A percentile compares a stretch with the other conserved stretches of the same genome.
These are phyloP conservation scores for Urocolius indicus DNA, from an alignment of 2,113 vertebrate genomes.

Conservation along the genomic window DNA sequence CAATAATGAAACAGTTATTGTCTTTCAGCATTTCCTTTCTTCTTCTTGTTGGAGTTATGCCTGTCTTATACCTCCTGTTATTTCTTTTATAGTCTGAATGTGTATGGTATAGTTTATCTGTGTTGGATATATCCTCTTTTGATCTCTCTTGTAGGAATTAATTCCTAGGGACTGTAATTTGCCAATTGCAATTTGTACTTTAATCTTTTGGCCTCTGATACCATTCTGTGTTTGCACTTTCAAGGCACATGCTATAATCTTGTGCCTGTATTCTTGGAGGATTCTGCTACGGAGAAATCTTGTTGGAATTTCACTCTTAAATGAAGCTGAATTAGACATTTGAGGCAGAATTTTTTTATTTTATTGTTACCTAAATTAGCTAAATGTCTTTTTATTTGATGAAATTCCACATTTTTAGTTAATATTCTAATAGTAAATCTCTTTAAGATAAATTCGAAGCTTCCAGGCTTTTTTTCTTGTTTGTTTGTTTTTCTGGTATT, in stretches of 20 bases:
- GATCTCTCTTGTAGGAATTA: background rate
- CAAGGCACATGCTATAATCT: background rate
- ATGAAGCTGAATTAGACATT: background rate
- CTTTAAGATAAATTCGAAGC: background rate
- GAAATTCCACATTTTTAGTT: background rate
- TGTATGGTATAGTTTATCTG: background rate
- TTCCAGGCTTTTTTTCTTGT: background rate
- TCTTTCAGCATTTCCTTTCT: background rate
- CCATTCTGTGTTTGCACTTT: background rate
- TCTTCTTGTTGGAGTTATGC: background rate
- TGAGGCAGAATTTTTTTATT: background rate
- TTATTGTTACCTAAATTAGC: background rate
- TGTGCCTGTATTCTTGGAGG: background rate
- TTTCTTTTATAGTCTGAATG: background rate
- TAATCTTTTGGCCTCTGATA: background rate
- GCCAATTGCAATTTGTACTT: background rate
- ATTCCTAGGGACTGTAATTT: background rate
- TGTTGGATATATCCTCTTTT: background rate
- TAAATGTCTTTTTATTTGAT: background rate
- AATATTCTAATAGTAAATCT: background rate
- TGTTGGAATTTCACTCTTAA: background rate
- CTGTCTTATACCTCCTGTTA: background rate
- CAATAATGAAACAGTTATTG: background rate
- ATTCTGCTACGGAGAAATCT: background rate
- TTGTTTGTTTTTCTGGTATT: background rate